These are phyloP conservation scores for Alcedo quadribrachys DNA, from an alignment of 2,797 vertebrate genomes.

Conservation along the genomic window DNA sequence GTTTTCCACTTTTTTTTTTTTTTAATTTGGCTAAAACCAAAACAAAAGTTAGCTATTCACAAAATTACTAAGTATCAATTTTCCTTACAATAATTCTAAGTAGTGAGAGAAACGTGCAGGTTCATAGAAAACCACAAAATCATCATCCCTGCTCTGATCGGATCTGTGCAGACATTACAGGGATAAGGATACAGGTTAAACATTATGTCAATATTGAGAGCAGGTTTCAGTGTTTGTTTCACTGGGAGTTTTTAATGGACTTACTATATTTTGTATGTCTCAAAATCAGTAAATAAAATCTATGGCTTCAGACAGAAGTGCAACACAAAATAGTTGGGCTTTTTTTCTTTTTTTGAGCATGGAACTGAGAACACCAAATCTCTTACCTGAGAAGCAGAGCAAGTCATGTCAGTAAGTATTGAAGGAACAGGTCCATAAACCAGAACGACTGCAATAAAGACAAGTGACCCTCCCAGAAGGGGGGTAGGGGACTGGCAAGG, in stretches of 20 bases:
- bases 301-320: background rate
- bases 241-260: background rate
- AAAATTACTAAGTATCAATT: background rate
- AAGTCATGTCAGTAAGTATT: rapidly evolving
- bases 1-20: background rate
- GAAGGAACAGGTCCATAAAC: background rate
- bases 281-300: background rate
- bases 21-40: background rate
- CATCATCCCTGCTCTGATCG: background rate
- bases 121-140: background rate
- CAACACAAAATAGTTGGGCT: background rate
- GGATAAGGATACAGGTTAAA: background rate
- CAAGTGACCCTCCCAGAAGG: rapidly evolving
- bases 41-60: background rate
- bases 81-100: background rate
- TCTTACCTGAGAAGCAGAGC: background rate
- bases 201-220: rapidly evolving
- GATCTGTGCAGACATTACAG: background rate
- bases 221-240: background rate
- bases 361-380: background rate
- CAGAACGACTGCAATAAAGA: background rate
- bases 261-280: background rate
- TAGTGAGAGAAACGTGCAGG: background rate
- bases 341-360: no score
- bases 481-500: no score